Evolutionary conservation across 2,113 vertebrate genomes (phyloP).

Genomic region (Symphodus melops): DNA sequence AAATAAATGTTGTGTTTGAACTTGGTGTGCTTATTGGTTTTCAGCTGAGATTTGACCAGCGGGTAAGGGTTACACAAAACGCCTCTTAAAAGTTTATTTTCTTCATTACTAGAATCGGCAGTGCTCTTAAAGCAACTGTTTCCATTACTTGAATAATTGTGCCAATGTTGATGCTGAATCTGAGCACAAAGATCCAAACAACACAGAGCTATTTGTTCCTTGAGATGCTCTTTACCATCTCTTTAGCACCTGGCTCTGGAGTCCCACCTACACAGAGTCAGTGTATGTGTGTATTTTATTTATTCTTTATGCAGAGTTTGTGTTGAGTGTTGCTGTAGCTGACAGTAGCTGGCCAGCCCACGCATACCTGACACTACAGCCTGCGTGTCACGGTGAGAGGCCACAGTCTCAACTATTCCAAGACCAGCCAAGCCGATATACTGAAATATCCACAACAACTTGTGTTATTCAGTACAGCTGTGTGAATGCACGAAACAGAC

Average conservation of each 20-base stretch:
- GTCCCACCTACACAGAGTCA: slow-evolving; percentile 57
- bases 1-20: slow-evolving; percentile 28
- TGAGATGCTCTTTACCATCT: slow-evolving; percentile 47
- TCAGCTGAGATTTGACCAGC: not conserved
- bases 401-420: slow-evolving; percentile 56
- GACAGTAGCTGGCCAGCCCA: slow-evolving; percentile 68
- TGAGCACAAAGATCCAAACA: slow-evolving; percentile 38
- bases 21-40: slow-evolving; percentile 1
- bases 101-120: not conserved
- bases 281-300: slow-evolving; percentile 45
- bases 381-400: slow-evolving; percentile 65
- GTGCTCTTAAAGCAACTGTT: not conserved
- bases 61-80: not conserved
- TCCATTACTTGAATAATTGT: not conserved
- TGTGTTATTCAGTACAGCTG: slow-evolving; percentile 20
- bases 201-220: slow-evolving; percentile 34
- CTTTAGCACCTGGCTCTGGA: slow-evolving; percentile 54
- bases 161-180: slow-evolving; percentile 4
- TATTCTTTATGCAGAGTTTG: slow-evolving; percentile 57
- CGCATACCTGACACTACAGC: slow-evolving; percentile 67
- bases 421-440: slow-evolving; percentile 48
- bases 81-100: not conserved
- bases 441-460: slow-evolving; percentile 49
- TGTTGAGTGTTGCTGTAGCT: slow-evolving; percentile 58
- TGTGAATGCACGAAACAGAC: slow-evolving; percentile 1